These are phyloP conservation scores for Taenioides sp. DNA, from an alignment of 2,797 vertebrate genomes.

Conservation along the genomic window DNA sequence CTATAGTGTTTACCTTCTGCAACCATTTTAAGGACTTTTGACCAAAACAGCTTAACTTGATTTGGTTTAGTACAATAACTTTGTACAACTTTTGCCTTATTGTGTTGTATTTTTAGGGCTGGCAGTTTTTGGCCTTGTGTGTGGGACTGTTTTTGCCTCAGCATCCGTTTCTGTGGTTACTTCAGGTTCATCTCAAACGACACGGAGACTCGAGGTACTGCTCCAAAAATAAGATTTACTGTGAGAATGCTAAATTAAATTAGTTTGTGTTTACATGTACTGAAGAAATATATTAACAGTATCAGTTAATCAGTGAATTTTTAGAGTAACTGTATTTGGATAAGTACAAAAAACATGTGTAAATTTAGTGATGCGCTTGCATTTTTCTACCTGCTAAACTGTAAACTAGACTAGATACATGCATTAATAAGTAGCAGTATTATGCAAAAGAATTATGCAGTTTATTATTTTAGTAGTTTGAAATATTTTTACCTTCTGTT, in stretches of 20 bases:
- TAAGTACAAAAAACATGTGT: too few relatives aligned
- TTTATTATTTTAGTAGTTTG: background rate
- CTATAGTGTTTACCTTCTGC: too few relatives aligned
- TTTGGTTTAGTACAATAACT: background rate
- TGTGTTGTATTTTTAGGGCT: slow-evolving; percentile 78
- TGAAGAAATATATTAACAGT: too few relatives aligned
- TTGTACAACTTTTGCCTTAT: background rate
- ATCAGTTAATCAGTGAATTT: too few relatives aligned
- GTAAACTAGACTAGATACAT: background rate
- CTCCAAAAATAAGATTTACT: background rate
- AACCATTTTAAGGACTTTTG: too few relatives aligned
- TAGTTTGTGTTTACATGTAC: too few relatives aligned
- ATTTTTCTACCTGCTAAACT: background rate
- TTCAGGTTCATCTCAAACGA: slow-evolving; percentile 89
- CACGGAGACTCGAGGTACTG: slow-evolving; percentile 89
- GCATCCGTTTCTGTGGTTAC: slow-evolving; percentile 94
- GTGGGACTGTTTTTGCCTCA: slow-evolving; percentile 94
- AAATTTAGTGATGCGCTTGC: background rate
- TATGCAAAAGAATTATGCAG: background rate
- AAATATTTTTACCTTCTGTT: background rate
- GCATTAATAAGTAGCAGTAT: background rate
- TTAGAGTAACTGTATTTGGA: too few relatives aligned
- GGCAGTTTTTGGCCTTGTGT: slow-evolving; percentile 95
- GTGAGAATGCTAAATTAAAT: too few relatives aligned
- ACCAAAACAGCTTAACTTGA: too few relatives aligned